Percentiles rank a stretch among this genome's conserved stretches.
These are phyloP conservation scores for Verasper variegatus DNA, from an alignment of 2,113 vertebrate genomes.

Conservation along the genomic window DNA sequence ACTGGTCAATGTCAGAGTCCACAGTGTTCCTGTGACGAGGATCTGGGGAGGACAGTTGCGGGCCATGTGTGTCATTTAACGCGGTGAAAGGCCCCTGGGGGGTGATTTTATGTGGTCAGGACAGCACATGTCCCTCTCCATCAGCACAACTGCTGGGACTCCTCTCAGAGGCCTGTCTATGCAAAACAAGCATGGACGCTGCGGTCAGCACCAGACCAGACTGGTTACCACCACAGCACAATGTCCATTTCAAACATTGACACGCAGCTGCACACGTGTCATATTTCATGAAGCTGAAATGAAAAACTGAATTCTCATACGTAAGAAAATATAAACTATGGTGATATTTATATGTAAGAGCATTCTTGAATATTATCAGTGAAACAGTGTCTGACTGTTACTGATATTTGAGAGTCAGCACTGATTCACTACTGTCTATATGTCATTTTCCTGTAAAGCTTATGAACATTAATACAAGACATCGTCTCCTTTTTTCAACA, in stretches of 20 bases:
- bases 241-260: neutral
- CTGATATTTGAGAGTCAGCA: too few species aligned
- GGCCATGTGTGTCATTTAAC: slow-evolving; percentile 69
- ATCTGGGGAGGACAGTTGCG: slow-evolving; percentile 67
- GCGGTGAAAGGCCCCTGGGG: slow-evolving; percentile 59
- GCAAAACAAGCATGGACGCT: neutral
- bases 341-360: too few species aligned
- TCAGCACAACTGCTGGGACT: slow-evolving; percentile 50
- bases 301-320: too few species aligned
- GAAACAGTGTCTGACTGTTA: too few species aligned
- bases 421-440: too few species aligned
- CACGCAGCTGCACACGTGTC: neutral
- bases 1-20: slow-evolving; percentile 70
- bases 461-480: too few species aligned
- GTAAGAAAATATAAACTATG: neutral
- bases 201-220: slow-evolving; percentile 10
- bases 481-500: too few species aligned
- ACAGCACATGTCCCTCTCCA: slow-evolving; percentile 67
- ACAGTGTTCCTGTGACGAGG: slow-evolving; percentile 74
- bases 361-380: too few species aligned
- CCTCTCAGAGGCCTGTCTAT: slow-evolving; percentile 35
- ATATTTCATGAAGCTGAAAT: neutral
- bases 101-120: slow-evolving; percentile 59
- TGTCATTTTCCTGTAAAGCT: too few species aligned
- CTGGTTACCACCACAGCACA: neutral